Percentiles rank a stretch among this genome's conserved stretches.
Conservation (phyloP, 2,888 invertebrate genomes). For the Gymnocheta viridis region DNA sequence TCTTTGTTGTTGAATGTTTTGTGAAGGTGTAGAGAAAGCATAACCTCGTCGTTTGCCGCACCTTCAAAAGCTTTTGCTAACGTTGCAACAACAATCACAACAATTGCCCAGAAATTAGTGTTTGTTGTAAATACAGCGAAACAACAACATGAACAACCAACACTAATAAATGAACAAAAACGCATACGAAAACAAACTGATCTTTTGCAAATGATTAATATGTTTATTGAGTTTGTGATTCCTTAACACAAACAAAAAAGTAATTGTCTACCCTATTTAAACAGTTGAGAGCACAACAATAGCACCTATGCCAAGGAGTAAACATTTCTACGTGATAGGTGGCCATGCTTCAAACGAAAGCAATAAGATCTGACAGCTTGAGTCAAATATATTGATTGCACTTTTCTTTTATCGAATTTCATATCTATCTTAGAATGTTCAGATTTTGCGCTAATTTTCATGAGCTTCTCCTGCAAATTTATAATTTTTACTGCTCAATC, state of each 20-base stretch:
- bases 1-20: constrained; percentile 25
- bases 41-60: constrained; percentile 60
- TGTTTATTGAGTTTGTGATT: constrained; percentile 69
- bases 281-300: constrained; percentile 3
- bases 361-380: too few species aligned
- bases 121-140: constrained; percentile 43
- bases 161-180: constrained; percentile 17
- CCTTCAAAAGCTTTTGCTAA: constrained; percentile 58
- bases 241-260: constrained; percentile 31
- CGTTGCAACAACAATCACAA: constrained; percentile 25
- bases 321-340: too few species aligned
- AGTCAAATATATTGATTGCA: too few species aligned
- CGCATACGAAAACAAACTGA: constrained; percentile 53
- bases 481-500: too few species aligned
- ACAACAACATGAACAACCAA: constrained; percentile 22
- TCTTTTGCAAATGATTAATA: constrained; percentile 70
- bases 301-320: too few species aligned
- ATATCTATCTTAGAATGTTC: too few species aligned
- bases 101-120: constrained; percentile 50
- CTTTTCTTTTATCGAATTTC: too few species aligned
- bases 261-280: constrained; percentile 39
- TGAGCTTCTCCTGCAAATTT: too few species aligned
- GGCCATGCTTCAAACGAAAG: too few species aligned
- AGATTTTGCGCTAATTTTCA: too few species aligned
- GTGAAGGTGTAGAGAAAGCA: constrained; percentile 69